Percentiles rank a stretch among this genome's conserved stretches.
Conservation (phyloP, 2,888 invertebrate genomes). For the Holacanthella duospinosa region DNA sequence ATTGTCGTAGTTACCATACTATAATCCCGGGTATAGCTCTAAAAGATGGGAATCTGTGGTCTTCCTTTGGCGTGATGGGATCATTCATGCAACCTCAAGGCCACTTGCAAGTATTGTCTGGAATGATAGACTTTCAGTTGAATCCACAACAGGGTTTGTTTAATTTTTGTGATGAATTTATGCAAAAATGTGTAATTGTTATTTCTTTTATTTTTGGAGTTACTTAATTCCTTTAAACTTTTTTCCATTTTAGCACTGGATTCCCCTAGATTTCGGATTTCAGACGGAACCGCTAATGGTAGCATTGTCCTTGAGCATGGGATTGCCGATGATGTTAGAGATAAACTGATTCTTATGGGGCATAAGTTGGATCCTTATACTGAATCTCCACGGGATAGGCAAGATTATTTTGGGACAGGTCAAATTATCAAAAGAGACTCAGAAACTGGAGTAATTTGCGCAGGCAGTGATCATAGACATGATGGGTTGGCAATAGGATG, state of each 20-base stretch:
- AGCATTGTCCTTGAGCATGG: conserved; percentile 32
- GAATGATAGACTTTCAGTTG: conserved; percentile 35
- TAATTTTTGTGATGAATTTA: too few species aligned
- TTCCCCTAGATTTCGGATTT: conserved; percentile 27
- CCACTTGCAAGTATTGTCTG: conserved; percentile 33
- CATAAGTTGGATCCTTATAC: conserved; percentile 14
- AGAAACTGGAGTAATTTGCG: conserved; percentile 23
- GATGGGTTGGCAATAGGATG: conserved; percentile 30
- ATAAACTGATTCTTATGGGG: conserved; percentile 22
- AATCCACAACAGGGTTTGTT: conserved; percentile 29
- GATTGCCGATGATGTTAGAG: conserved; percentile 19
- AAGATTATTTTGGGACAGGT: conserved; percentile 17
- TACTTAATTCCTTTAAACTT: too few species aligned
- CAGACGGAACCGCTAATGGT: conserved; percentile 23
- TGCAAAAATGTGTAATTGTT: too few species aligned
- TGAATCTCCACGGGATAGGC: not conserved
- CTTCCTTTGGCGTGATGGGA: conserved; percentile 33
- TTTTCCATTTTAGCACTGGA: conserved; percentile 30
- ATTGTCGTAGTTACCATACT: conserved; percentile 27
- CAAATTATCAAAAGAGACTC: conserved; percentile 32
- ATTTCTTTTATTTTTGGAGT: too few species aligned
- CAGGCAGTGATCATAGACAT: conserved; percentile 30
- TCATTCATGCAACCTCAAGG: conserved; percentile 36
- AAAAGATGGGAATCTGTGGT: conserved; percentile 28
- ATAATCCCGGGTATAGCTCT: conserved; percentile 35